Evolutionary conservation across 92 coral and sea anemone species (phyloP), one percentile per base, ranked within the genome.

Genomic region (Blastomussa wellsi): DNA sequence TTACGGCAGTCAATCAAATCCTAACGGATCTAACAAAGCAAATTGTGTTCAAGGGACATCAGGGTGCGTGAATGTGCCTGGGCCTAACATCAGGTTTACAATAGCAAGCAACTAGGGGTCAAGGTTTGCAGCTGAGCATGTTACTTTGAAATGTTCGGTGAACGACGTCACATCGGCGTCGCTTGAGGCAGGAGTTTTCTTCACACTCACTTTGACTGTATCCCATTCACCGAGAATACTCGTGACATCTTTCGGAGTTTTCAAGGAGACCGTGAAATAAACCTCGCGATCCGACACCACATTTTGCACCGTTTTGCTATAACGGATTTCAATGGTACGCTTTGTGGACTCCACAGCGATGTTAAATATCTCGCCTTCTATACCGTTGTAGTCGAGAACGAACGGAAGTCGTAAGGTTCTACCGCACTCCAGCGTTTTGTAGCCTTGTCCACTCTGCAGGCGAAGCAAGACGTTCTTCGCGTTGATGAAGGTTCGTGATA

Each of bases 401-500:
- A 79, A 79, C 4, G 22, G 2, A 17, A 79, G 74, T 38, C 90
- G 76, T 15, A 86, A 78, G 6, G 86, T 22, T 0, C 53, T 76
- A 14, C 93, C 83, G 14, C 88, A 69, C 28, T 79, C 87, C 10
- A 90, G 86, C 24, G 90, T 80, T 32, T 77, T 44, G 70, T 90
- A 90, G 64, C 67, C 74, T 14, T 80, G 79, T 24, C 67, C 77
- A 32, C 79, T 66, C 9, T 87, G 74, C 36, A 82, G 35, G 24
- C 93, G 88, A 32, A 92, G 64, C 47, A 87, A 69, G 38, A 82
- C 69, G 52, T 83, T 67, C 68, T 85, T 87, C 4, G 95, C 95
- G 48, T 36, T 82, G 79, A 92, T 84, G 72, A 88, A 83, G 2
- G 31, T 80, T 36, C 83, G 91, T 19, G 95, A 92, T 35, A 90